phyloP scores from a whole-genome alignment of 2,797 vertebrate species.

The Phrynocephalus forsythii region DNA sequence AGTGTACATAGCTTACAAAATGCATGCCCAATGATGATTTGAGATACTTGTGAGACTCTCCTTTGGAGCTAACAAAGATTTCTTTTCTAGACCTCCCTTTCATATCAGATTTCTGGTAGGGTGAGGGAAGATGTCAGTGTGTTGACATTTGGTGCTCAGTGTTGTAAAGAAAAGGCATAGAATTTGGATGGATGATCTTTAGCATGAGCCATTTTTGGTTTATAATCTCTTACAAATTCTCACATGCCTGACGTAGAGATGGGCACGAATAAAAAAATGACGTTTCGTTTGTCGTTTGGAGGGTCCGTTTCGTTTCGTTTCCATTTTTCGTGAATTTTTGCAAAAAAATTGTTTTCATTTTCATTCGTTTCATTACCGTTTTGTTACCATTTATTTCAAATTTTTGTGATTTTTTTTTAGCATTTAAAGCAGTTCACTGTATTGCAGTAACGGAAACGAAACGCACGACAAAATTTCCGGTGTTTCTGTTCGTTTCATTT shows the following conservation, averaged over 20 bases:
- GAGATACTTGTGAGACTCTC: background rate
- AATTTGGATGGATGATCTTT: background rate
- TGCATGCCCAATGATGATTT: background rate
- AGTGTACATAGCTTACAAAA: background rate
- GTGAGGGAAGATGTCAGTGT: background rate
- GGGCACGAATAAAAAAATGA: too few relatives aligned
- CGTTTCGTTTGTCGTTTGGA: too few relatives aligned
- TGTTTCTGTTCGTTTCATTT: too few relatives aligned
- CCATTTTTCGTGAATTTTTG: too few relatives aligned
- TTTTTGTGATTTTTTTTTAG: too few relatives aligned
- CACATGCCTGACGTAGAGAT: background rate
- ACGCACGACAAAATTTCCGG: too few relatives aligned
- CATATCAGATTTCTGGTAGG: background rate
- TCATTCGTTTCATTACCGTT: too few relatives aligned
- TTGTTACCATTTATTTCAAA: too few relatives aligned
- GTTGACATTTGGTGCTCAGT: background rate
- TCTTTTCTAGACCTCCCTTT: background rate
- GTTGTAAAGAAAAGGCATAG: background rate
- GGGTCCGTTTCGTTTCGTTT: too few relatives aligned
- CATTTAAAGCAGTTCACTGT: too few relatives aligned
- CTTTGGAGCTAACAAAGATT: background rate
- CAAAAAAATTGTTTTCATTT: too few relatives aligned
- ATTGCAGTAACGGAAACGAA: too few relatives aligned
- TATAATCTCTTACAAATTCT: background rate
- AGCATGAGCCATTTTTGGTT: background rate